A percentile compares a stretch with the other conserved stretches of the same genome.
Evolutionary conservation across 2,113 vertebrate genomes (phyloP).

Genomic region (Scatophagus argus): DNA sequence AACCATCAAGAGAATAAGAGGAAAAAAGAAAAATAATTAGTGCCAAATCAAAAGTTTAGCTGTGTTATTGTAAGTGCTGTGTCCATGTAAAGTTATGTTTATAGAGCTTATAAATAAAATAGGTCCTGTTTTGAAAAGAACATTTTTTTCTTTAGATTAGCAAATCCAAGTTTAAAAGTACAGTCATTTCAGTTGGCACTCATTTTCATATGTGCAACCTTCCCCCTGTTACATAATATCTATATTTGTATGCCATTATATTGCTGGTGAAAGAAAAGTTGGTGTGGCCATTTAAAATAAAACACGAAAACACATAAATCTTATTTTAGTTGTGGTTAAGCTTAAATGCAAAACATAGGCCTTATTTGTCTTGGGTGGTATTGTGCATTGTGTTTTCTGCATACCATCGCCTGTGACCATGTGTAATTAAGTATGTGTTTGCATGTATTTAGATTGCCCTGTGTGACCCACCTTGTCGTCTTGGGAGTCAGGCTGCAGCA

Average conservation of each 20-base stretch:
- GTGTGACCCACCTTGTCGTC: conserved; percentile 93
- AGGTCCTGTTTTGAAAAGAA: background rate
- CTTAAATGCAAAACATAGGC: background rate
- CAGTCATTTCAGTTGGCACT: background rate
- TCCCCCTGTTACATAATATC: background rate
- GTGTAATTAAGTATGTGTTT: background rate
- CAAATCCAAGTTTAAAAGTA: background rate
- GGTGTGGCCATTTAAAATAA: background rate
- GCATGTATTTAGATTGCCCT: background rate
- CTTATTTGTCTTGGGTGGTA: background rate
- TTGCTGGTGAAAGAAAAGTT: background rate
- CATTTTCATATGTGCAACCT: background rate
- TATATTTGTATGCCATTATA: background rate
- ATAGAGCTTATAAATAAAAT: no score
- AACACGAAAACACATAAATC: background rate
- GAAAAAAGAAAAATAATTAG: conserved; percentile 79
- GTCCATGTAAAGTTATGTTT: background rate
- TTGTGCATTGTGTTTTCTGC: background rate
- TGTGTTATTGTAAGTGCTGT: conserved; percentile 7
- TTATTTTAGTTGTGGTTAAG: background rate
- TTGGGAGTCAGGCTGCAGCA: conserved; percentile 95
- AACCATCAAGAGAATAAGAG: conserved; percentile 75
- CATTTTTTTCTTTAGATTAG: background rate
- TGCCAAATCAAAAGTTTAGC: conserved; percentile 50
- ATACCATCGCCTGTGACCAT: background rate